These are phyloP conservation scores for Porites evermanni DNA, from an alignment of 92 coral and sea anemone species.

Conservation along the genomic window DNA sequence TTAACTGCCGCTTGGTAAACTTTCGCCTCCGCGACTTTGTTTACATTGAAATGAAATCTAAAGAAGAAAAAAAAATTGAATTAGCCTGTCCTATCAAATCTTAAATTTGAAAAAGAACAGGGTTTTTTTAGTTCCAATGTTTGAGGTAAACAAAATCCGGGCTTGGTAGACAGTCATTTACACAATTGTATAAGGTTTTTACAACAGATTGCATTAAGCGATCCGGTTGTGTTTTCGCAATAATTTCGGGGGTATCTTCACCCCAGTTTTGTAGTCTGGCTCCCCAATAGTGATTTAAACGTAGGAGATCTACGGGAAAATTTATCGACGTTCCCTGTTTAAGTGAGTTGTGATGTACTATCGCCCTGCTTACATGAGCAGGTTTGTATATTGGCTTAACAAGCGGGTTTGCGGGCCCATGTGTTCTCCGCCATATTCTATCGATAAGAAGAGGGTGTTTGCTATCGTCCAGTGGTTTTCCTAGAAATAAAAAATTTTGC, in stretches of 20 bases:
- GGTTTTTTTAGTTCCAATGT: constrained; percentile 10
- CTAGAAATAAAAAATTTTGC: constrained; percentile 70
- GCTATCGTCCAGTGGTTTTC: constrained; percentile 65
- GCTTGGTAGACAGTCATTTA: constrained; percentile 8
- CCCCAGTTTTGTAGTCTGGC: constrained; percentile 82
- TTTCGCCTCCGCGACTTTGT: background rate
- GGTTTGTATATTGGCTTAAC: constrained; percentile 71
- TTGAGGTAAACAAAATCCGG: constrained; percentile 13
- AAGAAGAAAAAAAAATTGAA: background rate
- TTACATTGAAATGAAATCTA: background rate
- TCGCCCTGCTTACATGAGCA: constrained; percentile 9
- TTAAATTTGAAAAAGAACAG: background rate
- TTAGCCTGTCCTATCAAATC: background rate
- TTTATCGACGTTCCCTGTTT: constrained; percentile 20
- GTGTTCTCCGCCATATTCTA: constrained; percentile 69
- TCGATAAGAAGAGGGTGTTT: constrained; percentile 62
- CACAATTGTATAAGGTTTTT: constrained; percentile 42
- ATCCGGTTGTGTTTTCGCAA: constrained; percentile 55
- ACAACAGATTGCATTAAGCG: constrained; percentile 56
- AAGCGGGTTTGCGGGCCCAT: constrained; percentile 52
- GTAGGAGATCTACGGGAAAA: constrained; percentile 33
- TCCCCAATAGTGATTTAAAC: constrained; percentile 85
- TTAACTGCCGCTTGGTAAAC: background rate
- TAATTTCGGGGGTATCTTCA: constrained; percentile 70
- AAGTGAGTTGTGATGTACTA: constrained; percentile 60